Base-by-base conservation (phyloP, 2,888 invertebrate genomes). In the Sycophila texana region DNA sequence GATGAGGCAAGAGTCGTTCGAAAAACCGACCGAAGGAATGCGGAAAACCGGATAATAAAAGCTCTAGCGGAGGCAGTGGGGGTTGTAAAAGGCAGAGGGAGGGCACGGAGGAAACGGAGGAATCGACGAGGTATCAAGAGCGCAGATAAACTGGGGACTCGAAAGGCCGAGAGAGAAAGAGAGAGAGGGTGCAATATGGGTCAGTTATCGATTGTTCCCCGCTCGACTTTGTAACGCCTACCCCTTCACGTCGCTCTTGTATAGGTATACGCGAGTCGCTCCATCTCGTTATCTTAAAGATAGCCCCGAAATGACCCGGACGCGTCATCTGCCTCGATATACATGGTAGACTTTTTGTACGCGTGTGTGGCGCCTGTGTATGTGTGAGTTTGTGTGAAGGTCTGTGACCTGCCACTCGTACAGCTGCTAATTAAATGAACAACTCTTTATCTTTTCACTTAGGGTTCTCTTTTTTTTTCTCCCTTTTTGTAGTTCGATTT, bases 121-220 rank as follows among this genome's bases (percentile, higher is more conserved):
- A 55, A 67, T 67, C 67, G 67, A 70, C 49, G 55, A 70, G 39
- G 60, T 53, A 65, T 53, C 60, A 22, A 66, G 55, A 7, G 57
- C 39, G 12, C 71, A 71, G 71, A 71, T 71, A 71, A 71, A 71
- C 71, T 39, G 20, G 39, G 20, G 57, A 18, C 30, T 20, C 20
- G 72, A 55, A 57, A 73, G 55, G 72, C 73, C n/a, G 49, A 51
- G 26, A n/a, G 5, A 63, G 61, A 61, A 18, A 10, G 30, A 26
- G 16, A 51, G 66, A 72, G 60, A 57, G 18, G 51, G 63, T 73
- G 47, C 81, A 81, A 89, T 89, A 89, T 89, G 88, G 89, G 89
- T 89, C 89, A 88, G 86, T 86, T 89, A 89, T 89, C 87, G 89
- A 89, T 89, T 89, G 86, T 86, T 86, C 85, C 74, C 84, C 82